Base-by-base conservation (phyloP, 2,113 vertebrate species). In the Ammodytes marinus region DNA sequence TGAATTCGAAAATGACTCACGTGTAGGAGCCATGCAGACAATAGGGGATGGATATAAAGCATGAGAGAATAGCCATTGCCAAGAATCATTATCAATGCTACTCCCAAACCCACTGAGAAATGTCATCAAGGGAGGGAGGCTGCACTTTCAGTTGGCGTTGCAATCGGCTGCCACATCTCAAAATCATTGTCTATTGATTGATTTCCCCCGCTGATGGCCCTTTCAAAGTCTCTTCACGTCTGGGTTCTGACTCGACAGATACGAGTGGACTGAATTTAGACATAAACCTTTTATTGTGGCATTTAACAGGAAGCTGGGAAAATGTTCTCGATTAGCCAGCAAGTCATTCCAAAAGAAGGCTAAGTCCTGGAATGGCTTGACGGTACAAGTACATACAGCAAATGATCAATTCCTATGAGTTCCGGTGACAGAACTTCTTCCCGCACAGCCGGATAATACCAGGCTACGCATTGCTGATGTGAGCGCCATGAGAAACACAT, bases 61-160 rank as follows among this genome's bases (percentile, higher is more conserved):
- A 73, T 50, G 50, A 69, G 50, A 69, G 47, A 85, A 82, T 27
- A 82, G 45, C 9, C 3, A 57, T 8, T 83, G 74, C 77, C 75
- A 64, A 84, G 68, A 80, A 83, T 76, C 69, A 66, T 68, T 80
- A 79, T 61, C 82, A 73, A 69, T 40, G 81, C 83, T 71, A 17
- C 64, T 74, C 70, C 46, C 50, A 5, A 27, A 53, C 85, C 78
- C 54, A 53, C 79, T 40, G 85, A 77, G 83, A 87, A 65, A 27
- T 27, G 27, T 70, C 57, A 87, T 82, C 70, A 84, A 52, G 68
- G 58, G 64, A 77, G 58, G 64, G 13, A 54, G 60, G 55, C 60
- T 66, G 27, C 27, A n/a, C 54, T 66, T 74, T 79, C 69, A 57
- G 46, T 19, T 42, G 17, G 58, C 17, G 13, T 11, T 80, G 54